Evolutionary conservation across 2,888 invertebrate species (phyloP).

Genomic region (Ochropleura leucogaster): DNA sequence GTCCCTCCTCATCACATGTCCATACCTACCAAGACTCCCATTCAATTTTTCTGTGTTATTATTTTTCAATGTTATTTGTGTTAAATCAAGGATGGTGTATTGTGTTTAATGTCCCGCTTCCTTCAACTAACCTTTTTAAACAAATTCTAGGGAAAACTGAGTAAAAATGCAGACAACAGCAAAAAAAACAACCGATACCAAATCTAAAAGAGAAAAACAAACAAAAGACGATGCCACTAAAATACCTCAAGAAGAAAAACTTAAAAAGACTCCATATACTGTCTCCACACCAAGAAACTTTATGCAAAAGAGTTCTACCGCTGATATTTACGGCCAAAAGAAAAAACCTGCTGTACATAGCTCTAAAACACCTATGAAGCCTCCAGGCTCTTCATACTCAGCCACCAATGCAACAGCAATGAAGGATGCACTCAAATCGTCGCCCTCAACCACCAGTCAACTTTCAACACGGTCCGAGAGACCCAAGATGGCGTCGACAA

Average conservation of each 20-base stretch:
- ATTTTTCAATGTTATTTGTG: too few species aligned
- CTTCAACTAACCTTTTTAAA: neutral
- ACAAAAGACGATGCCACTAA: conserved; percentile 72
- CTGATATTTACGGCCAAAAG: conserved; percentile 82
- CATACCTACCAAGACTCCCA: too few species aligned
- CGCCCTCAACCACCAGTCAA: conserved; percentile 76
- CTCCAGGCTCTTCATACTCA: conserved; percentile 58
- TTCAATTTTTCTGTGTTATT: too few species aligned
- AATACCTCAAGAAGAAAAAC: conserved; percentile 75
- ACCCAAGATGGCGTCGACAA: conserved; percentile 51
- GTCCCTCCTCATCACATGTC: too few species aligned
- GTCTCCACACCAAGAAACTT: conserved; percentile 79
- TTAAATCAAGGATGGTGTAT: too few species aligned
- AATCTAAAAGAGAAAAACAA: conserved; percentile 61
- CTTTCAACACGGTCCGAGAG: conserved; percentile 61
- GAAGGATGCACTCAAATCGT: conserved; percentile 79
- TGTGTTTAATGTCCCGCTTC: neutral
- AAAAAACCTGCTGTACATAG: conserved; percentile 67
- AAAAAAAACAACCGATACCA: conserved; percentile 63
- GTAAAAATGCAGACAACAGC: conserved; percentile 72
- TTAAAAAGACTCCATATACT: conserved; percentile 72
- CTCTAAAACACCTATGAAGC: conserved; percentile 77
- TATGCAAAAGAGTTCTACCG: conserved; percentile 76
- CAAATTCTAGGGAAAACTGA: conserved; percentile 31
- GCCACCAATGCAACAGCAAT: conserved; percentile 76